Evolutionary conservation across 2,797 vertebrate species (phyloP).

Genomic region (Yasuhikotakia modesta): DNA sequence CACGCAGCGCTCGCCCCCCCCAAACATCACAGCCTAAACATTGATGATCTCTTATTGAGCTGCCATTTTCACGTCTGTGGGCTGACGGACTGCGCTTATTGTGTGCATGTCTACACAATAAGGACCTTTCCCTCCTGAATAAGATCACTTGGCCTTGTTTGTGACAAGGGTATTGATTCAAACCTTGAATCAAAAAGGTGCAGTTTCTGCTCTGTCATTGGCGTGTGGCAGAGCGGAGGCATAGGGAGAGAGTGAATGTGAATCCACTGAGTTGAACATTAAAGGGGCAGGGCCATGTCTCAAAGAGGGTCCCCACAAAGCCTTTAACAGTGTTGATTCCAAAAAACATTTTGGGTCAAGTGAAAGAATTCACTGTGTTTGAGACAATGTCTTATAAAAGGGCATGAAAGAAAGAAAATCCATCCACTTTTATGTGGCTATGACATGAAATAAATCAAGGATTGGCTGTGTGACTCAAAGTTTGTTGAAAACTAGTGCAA

Average conservation of each 20-base stretch:
- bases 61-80: constrained; percentile 42
- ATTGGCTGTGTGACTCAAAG: constrained; percentile 8
- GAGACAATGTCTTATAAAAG: constrained; percentile 28
- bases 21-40: constrained; percentile 27
- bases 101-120: constrained; percentile 37
- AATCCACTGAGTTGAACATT: constrained; percentile 17
- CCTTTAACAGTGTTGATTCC: constrained; percentile 9
- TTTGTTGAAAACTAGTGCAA: constrained; percentile 20
- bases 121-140: constrained; percentile 49
- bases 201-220: constrained; percentile 27
- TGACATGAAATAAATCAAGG: background rate
- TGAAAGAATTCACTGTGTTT: constrained; percentile 1
- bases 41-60: constrained; percentile 48
- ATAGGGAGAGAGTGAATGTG: constrained; percentile 30
- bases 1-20: background rate
- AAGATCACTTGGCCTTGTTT: constrained; percentile 45
- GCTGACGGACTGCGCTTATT: constrained; percentile 21
- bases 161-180: constrained; percentile 52
- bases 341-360: constrained; percentile 25
- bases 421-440: background rate
- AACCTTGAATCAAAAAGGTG: constrained; percentile 40
- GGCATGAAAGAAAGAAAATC: background rate
- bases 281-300: constrained; percentile 28
- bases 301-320: constrained; percentile 2
- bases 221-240: constrained; percentile 7